These are phyloP conservation scores for Bemisia tabaci DNA, from an alignment of 1,140 invertebrate genomes.

Conservation along the genomic window DNA sequence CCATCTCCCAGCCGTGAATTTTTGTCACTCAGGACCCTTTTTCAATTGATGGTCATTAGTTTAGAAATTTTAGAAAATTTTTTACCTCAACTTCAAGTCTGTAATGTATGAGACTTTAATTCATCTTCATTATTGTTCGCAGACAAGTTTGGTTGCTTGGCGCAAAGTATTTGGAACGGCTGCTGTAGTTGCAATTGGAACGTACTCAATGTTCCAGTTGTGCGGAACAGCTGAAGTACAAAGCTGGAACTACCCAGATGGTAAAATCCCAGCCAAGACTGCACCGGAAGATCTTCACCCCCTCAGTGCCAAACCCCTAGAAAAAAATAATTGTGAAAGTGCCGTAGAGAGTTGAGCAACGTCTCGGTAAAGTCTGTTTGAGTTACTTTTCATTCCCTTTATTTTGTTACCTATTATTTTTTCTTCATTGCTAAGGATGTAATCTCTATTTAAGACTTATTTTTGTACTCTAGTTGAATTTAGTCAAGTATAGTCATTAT, in stretches of 20 bases:
- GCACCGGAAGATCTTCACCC: conserved; percentile 1
- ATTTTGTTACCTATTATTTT: background rate
- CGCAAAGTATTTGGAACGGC: conserved; percentile 53
- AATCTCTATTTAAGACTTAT: background rate
- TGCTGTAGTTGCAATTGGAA: conserved; percentile 44
- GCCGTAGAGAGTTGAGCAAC: background rate
- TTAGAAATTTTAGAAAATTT: too few relatives aligned
- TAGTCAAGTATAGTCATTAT: background rate
- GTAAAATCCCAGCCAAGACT: conserved; percentile 13
- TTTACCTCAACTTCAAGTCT: too few relatives aligned
- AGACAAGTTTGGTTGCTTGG: conserved; percentile 52
- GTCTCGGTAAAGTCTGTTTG: too few relatives aligned
- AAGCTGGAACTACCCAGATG: conserved; percentile 40
- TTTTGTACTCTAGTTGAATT: background rate
- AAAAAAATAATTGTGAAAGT: background rate
- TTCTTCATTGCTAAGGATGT: background rate
- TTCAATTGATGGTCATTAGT: too few relatives aligned
- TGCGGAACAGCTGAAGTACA: conserved; percentile 50
- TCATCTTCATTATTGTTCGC: conserved; percentile 20
- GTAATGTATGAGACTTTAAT: too few relatives aligned
- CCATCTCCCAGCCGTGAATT: too few relatives aligned
- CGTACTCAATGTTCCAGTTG: conserved; percentile 53
- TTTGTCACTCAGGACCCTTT: too few relatives aligned
- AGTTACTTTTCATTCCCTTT: too few relatives aligned
- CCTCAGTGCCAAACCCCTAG: background rate